A percentile compares a stretch with the other conserved stretches of the same genome.
Evolutionary conservation across 37 sponge, comb jelly and placozoan genomes (phyloP).

Genomic region (Beroe forskalii): DNA sequence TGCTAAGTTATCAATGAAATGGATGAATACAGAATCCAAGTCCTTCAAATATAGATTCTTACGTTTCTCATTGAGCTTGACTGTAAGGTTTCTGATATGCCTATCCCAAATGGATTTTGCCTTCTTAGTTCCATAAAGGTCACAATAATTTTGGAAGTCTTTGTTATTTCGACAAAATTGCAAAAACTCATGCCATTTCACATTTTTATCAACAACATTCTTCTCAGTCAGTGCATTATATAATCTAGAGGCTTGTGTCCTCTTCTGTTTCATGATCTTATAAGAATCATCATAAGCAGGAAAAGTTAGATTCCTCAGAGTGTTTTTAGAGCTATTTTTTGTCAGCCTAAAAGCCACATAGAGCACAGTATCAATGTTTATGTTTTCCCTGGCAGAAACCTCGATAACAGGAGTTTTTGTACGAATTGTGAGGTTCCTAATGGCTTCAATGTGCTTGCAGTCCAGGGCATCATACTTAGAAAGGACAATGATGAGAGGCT

Average conservation of each 20-base stretch:
- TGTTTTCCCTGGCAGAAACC: background rate
- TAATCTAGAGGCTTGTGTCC: background rate
- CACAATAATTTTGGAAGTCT: conserved; percentile 58
- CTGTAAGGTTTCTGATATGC: conserved; percentile 3
- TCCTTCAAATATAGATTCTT: conserved; percentile 55
- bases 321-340: background rate
- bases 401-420: conserved; percentile 28
- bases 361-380: conserved; percentile 3
- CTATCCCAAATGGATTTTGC: conserved; percentile 26
- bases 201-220: conserved; percentile 11
- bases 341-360: background rate
- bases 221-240: conserved; percentile 53
- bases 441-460: conserved; percentile 39
- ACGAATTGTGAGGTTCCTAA: background rate
- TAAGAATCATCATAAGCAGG: conserved; percentile 18
- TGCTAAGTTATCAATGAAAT: conserved; percentile 24
- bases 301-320: background rate
- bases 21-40: background rate
- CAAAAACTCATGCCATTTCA: conserved; percentile 41
- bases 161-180: conserved; percentile 9
- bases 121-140: conserved; percentile 26
- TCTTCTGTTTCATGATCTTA: background rate
- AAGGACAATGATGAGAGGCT: conserved; percentile 6
- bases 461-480: conserved; percentile 12
- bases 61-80: conserved; percentile 18